Evolutionary conservation across 1,140 invertebrate genomes (phyloP).

Genomic region (Drosophila kepulauana): DNA sequence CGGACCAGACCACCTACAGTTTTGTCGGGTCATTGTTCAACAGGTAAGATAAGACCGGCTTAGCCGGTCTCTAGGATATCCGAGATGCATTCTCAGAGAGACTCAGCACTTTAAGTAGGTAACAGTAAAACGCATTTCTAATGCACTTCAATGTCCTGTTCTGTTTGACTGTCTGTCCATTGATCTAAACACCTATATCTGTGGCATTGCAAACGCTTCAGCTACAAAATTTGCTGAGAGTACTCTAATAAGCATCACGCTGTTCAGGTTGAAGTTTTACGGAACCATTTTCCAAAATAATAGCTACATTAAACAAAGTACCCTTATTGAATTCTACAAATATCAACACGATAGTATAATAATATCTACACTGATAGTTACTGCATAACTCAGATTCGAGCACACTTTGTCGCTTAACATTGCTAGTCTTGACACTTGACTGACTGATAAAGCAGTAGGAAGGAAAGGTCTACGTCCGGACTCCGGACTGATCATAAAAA

Average conservation of each 20-base stretch:
- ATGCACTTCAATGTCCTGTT: neutral
- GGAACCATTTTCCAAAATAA: no score
- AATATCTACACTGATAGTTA: no score
- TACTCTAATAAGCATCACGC: neutral
- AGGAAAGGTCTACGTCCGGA: neutral
- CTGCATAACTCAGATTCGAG: no score
- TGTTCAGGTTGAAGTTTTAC: neutral
- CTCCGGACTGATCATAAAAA: neutral
- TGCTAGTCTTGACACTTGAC: neutral
- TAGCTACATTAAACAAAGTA: no score
- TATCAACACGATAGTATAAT: neutral
- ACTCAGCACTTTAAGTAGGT: neutral
- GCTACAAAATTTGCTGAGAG: neutral
- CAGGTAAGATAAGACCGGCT: slow-evolving; percentile 5
- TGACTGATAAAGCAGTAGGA: neutral
- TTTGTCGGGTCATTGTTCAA: slow-evolving; percentile 13
- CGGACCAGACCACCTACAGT: slow-evolving; percentile 20
- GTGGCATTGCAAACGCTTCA: neutral
- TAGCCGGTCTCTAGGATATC: slow-evolving; percentile 1
- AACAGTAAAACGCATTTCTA: neutral
- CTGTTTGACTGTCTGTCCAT: neutral
- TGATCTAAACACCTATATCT: neutral
- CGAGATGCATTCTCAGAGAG: no score
- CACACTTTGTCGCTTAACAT: no score
- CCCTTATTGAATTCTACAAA: neutral